phyloP scores from a whole-genome alignment of 2,797 vertebrate genomes.

The Oryzias dopingdopingensis region DNA sequence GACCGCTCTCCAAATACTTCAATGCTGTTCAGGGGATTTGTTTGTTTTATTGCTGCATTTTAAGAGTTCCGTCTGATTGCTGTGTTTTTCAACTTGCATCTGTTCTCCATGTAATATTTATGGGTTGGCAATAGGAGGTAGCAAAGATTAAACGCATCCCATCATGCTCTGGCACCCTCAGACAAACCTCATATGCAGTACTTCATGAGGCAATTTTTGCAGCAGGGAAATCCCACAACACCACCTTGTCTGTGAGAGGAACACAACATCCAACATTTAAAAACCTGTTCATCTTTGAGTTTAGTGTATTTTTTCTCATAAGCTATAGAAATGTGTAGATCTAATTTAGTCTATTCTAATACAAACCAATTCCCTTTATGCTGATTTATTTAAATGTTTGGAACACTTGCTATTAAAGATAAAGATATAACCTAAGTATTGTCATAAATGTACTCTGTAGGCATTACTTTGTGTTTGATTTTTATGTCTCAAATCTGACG shows the following conservation, averaged over 20 bases:
- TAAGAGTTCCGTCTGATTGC: slow-evolving; percentile 11
- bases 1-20: background rate
- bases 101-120: slow-evolving; percentile 44
- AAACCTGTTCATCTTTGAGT: background rate
- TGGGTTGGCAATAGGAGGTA: slow-evolving; percentile 15
- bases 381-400: too few species aligned
- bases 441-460: background rate
- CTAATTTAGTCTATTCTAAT: too few species aligned
- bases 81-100: slow-evolving; percentile 22
- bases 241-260: slow-evolving; percentile 1
- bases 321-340: too few species aligned
- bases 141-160: slow-evolving; percentile 39
- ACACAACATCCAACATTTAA: background rate
- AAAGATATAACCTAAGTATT: slow-evolving; percentile 3
- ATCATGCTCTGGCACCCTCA: slow-evolving; percentile 23
- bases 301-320: background rate
- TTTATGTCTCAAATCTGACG: slow-evolving; percentile 14
- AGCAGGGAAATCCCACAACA: slow-evolving; percentile 19
- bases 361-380: too few species aligned
- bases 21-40: slow-evolving; percentile 1
- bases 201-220: slow-evolving; percentile 13
- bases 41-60: slow-evolving; percentile 10
- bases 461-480: slow-evolving; percentile 5
- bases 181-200: slow-evolving; percentile 1
- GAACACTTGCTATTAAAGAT: background rate